phyloP scores from a whole-genome alignment of 2,888 invertebrate genomes.

The Horisme vitalbata region DNA sequence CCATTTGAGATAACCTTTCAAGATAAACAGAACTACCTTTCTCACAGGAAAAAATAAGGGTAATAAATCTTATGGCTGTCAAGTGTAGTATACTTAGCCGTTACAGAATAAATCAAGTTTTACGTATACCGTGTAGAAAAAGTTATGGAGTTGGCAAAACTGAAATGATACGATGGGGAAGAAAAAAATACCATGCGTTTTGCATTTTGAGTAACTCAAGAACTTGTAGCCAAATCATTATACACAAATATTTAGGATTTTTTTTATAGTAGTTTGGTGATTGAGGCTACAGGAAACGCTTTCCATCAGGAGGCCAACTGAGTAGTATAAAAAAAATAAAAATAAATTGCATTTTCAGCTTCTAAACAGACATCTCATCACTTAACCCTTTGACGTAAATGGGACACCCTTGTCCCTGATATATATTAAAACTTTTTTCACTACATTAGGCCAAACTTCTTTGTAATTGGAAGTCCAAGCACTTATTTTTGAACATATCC shows the following conservation, averaged over 20 bases:
- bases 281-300: too few species aligned
- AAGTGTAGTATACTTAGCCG: constrained; percentile 59
- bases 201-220: background rate
- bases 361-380: constrained; percentile 1
- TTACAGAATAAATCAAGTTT: constrained; percentile 67
- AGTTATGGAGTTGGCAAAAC: constrained; percentile 42
- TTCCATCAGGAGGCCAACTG: too few species aligned
- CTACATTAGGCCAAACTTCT: too few species aligned
- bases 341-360: background rate
- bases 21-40: constrained; percentile 45
- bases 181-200: constrained; percentile 1
- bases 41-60: constrained; percentile 55
- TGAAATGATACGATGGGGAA: constrained; percentile 24
- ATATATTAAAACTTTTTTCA: too few species aligned
- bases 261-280: too few species aligned
- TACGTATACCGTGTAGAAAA: constrained; percentile 53
- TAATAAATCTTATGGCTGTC: constrained; percentile 68
- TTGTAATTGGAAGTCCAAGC: too few species aligned
- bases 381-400: constrained; percentile 18
- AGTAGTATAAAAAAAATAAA: too few species aligned
- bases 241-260: too few species aligned
- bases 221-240: background rate
- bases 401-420: too few species aligned
- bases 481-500: too few species aligned
- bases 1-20: constrained; percentile 40